Base-by-base conservation (phyloP, 1,140 invertebrate species). In the Diploscapter pachys region DNA sequence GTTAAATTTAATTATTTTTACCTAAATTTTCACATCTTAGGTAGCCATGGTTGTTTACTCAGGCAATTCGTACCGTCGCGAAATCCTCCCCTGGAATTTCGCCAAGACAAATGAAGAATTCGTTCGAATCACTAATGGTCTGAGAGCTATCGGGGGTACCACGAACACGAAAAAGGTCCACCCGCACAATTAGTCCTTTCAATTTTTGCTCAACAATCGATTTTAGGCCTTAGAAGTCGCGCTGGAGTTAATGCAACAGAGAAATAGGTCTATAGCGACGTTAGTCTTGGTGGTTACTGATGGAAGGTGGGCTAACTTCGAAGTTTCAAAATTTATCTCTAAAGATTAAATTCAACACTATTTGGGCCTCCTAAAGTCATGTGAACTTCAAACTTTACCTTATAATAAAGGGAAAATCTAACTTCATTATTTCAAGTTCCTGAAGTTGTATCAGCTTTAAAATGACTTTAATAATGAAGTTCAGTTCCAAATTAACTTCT, bases 41-140 rank as follows among this genome's bases (percentile, higher is more conserved):
- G 82, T 9, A 83, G 78, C 82, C 3, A 83, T 83, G 83, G 83
- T 83, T 71, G 82, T 84, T n/a, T 83, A 83, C 65, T 83, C 82
- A 3, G 82, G 82, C 48, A 73, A 75, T 13, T 79, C 73, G 54
- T 84, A 82, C 48, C 66, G 74, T 4, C 31, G 83, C 65, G 82
- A 85, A 65, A 76, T 83, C 6, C 82, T 80, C 57, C 68, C 68
- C 59, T 83, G 82, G 83, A 85, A 85, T 70, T 85, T 85, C 66
- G 83, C 83, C 9, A 85, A 82, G 52, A 82, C 66, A 55, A 83
- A 83, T 68, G 80, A 83, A 59, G 79, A 83, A 67, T 83, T 83
- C 65, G 75, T 77, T 13, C 61, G 72, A 50, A 79, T 81, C 13
- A 73, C 82, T 4, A 67, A 73, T 63, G 74, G 71, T 8, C 68